These are phyloP conservation scores for Oscheius sp. DNA, from an alignment of 2,888 invertebrate species.

Conservation along the genomic window DNA sequence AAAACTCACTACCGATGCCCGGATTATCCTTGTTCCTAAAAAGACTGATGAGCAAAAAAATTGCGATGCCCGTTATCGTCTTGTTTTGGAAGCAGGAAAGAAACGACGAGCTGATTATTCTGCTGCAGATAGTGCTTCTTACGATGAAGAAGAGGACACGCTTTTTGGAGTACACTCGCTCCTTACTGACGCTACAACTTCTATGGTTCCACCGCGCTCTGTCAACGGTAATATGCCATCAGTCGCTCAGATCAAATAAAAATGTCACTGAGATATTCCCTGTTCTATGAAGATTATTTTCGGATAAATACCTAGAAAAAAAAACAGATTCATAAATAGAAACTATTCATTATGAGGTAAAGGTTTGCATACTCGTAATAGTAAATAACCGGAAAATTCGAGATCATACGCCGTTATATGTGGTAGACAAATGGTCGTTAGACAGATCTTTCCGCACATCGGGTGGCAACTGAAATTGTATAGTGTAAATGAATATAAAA, in stretches of 20 bases:
- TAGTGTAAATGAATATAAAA: too few relatives aligned
- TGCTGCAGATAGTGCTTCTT: background rate
- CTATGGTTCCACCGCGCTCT: background rate
- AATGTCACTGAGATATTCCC: background rate
- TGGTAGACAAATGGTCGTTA: constrained; percentile 13
- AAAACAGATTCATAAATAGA: too few relatives aligned
- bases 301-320: background rate
- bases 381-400: background rate
- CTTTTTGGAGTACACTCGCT: constrained; percentile 21
- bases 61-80: background rate
- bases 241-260: background rate
- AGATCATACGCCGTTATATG: constrained; percentile 21
- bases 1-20: too few relatives aligned
- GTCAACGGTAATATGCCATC: constrained; percentile 6
- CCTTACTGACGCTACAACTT: constrained; percentile 4
- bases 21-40: too few relatives aligned
- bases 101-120: background rate
- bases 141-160: constrained; percentile 11
- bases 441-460: constrained; percentile 11
- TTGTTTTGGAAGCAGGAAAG: background rate
- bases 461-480: background rate
- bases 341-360: background rate
- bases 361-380: constrained; percentile 8
- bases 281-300: background rate
- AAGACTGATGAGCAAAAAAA: constrained; percentile 3